Evolutionary conservation across 35 echinoderm and acorn worm genomes (phyloP).

Genomic region (Diadema setosum): DNA sequence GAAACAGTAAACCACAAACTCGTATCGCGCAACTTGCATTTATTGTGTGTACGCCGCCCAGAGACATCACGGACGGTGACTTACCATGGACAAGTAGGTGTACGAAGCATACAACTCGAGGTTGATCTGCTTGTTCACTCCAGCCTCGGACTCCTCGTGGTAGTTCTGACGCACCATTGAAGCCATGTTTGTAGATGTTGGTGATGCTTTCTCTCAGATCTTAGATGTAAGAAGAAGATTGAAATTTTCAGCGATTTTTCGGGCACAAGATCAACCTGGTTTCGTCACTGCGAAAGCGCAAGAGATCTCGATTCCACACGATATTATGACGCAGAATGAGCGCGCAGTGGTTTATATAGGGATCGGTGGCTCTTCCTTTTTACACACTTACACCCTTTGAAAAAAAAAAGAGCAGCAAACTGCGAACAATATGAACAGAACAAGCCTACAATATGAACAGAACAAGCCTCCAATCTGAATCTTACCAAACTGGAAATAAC

Average conservation of each 20-base stretch:
- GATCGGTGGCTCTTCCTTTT: background rate
- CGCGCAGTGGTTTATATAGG: background rate
- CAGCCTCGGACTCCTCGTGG: slow-evolving; percentile 70
- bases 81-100: slow-evolving; percentile 83
- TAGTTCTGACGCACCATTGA: slow-evolving; percentile 72
- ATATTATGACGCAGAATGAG: background rate
- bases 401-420: background rate
- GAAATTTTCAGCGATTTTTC: background rate
- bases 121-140: slow-evolving; percentile 97
- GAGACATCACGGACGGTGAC: no score
- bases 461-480: no score
- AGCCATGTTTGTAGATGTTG: slow-evolving; percentile 27
- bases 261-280: slow-evolving; percentile 29
- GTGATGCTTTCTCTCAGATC: background rate
- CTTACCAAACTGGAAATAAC: no score
- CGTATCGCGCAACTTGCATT: no score
- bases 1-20: no score
- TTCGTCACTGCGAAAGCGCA: slow-evolving; percentile 25
- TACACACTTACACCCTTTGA: background rate
- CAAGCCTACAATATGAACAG: background rate
- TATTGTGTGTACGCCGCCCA: no score
- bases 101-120: slow-evolving; percentile 91
- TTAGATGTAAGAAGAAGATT: background rate
- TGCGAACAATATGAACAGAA: background rate
- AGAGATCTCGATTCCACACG: slow-evolving; percentile 18